phyloP scores from a whole-genome alignment of 2,113 vertebrate species.

The Cavia aperea region DNA sequence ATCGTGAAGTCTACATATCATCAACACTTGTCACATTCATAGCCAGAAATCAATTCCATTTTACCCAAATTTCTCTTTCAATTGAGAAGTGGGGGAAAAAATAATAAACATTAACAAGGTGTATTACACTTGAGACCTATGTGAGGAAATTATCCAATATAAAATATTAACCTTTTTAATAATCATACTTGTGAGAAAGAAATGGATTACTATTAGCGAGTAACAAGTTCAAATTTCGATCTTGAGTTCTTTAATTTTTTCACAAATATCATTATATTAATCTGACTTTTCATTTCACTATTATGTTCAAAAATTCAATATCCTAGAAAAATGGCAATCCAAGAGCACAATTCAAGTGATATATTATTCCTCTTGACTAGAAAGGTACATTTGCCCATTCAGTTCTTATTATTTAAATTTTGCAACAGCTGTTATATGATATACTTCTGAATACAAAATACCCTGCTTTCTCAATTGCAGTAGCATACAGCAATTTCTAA shows the following conservation, averaged over 20 bases:
- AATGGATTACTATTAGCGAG: constrained; percentile 9
- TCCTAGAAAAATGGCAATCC: constrained; percentile 57
- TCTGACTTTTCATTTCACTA: constrained; percentile 47
- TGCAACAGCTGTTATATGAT: constrained; percentile 39
- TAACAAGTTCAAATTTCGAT: constrained; percentile 38
- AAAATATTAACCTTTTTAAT: constrained; percentile 36
- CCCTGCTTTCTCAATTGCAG: constrained; percentile 2
- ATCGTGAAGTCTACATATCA: not conserved
- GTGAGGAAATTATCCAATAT: constrained; percentile 19
- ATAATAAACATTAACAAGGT: not conserved
- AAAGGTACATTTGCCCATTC: constrained; percentile 49
- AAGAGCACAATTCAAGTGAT: constrained; percentile 48
- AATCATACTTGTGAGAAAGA: constrained; percentile 44
- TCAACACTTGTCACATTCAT: not conserved
- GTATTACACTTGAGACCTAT: constrained; percentile 23
- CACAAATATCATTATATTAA: constrained; percentile 45
- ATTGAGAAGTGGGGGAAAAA: constrained; percentile 11
- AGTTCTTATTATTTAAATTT: constrained; percentile 50
- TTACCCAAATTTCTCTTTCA: not conserved
- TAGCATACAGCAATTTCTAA: constrained; percentile 34
- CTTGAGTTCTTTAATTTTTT: constrained; percentile 43
- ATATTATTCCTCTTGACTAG: constrained; percentile 48
- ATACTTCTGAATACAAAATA: constrained; percentile 47
- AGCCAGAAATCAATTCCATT: not conserved
- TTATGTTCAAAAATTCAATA: constrained; percentile 52